phyloP scores from a whole-genome alignment of 2,797 vertebrate genomes.

The Spondyliosoma cantharus region DNA sequence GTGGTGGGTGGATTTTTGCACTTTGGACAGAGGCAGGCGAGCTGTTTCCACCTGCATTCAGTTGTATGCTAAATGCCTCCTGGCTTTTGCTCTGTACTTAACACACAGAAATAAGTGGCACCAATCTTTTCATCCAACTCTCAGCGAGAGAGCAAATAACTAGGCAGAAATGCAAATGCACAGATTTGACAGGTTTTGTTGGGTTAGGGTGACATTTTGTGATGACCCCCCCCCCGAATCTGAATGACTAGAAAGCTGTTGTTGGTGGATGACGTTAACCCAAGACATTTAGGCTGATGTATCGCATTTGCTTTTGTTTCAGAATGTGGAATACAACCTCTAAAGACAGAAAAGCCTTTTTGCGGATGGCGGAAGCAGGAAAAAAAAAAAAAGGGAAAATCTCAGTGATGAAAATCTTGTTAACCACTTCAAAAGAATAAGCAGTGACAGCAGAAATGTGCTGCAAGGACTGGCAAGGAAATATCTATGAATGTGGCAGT shows the following conservation, averaged over 20 bases:
- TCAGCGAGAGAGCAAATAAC: neutral
- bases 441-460: conserved; percentile 10
- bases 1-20: no score
- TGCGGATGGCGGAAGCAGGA: neutral
- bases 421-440: neutral
- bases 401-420: conserved; percentile 15
- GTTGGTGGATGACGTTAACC: neutral
- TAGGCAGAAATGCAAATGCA: neutral
- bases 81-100: no score
- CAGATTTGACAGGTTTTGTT: neutral
- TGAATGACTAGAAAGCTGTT: neutral
- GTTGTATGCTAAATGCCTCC: no score
- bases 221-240: neutral
- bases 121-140: neutral
- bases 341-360: no score
- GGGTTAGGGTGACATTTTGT: neutral
- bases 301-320: neutral
- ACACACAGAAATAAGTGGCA: no score
- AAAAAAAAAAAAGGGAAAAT: neutral
- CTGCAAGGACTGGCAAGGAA: neutral
- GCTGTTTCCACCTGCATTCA: no score
- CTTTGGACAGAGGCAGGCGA: no score
- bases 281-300: neutral
- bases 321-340: neutral
- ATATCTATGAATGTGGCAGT: conserved; percentile 30